Base-by-base conservation (phyloP, 2,888 invertebrate genomes). In the Rhagium mordax region DNA sequence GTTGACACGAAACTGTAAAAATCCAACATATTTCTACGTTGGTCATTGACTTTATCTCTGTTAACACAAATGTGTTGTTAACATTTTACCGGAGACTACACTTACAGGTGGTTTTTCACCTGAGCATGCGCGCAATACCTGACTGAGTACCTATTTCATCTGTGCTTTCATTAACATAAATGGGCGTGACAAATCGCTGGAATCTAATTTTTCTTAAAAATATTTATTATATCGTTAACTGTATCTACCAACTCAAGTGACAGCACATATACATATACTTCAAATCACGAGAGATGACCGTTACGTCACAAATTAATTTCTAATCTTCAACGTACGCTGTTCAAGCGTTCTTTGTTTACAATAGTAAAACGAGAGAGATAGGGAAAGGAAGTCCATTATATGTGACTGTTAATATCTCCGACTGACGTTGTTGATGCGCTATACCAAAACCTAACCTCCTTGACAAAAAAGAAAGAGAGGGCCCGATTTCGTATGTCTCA, bases 21-120 rank as follows among this genome's bases (percentile, higher is more conserved):
- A 74, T 67, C 55, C 71, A 77, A 77, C 79, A 79, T 79, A 77
- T 79, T 77, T 74, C 67, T 71, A 57, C 70, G 65, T 62, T 79
- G 77, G 79, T 79, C 79, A 79, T 73, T 77, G 79, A 79, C 79
- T 79, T 75, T 72, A 49, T 69, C 49, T 67, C 60, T n/a, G 60
- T 62, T 67, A 47, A 61, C 61, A 67, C 60, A 61, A 72, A 51
- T 51, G 51, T 71, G 65, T 33, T 29, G 64, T 65, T 59, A 69
- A 60, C 61, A 51, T 73, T 73, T 72, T 62, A 70, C 66, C 64
- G 48, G 71, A 62, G 61, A 55, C 51, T 69, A n/a, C n/a, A n/a
- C n/a, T n/a, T n/a, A 74, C 74, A 76, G 74, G 76, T 76, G 74
- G 76, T 76, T 74, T 70, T 27, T 29, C 72, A 72, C 71, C 72